A percentile compares a stretch with the other conserved stretches of the same genome.
Conservation (phyloP, 2,113 vertebrate genomes). For the Rhinogobius similis region DNA sequence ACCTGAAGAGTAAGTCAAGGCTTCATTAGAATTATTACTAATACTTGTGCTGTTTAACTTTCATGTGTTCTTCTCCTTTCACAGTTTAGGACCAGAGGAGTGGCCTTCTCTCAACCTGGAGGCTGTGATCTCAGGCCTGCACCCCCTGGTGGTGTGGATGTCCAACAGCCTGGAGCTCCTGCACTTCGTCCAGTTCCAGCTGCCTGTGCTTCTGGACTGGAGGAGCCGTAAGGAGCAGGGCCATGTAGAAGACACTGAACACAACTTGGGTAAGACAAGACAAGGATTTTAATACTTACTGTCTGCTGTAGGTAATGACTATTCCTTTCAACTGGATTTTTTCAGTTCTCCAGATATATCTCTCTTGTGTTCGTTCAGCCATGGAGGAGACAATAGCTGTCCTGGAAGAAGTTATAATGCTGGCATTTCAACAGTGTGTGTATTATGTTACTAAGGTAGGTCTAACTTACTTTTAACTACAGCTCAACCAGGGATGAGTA, state of each 20-base stretch:
- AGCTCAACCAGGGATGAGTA: background rate
- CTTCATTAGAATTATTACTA: background rate
- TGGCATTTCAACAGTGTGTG: constrained; percentile 83
- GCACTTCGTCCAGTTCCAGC: constrained; percentile 78
- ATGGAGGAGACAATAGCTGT: constrained; percentile 76
- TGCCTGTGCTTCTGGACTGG: constrained; percentile 74
- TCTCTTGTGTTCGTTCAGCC: constrained; percentile 69
- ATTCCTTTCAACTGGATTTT: background rate
- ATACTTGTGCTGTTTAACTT: background rate
- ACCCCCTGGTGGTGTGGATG: constrained; percentile 80
- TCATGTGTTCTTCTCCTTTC: constrained; percentile 12
- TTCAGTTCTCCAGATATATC: constrained; percentile 68
- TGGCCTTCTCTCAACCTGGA: constrained; percentile 21
- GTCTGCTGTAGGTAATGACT: background rate
- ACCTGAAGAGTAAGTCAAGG: constrained; percentile 70
- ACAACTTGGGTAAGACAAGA: constrained; percentile 55
- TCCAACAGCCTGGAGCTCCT: constrained; percentile 80
- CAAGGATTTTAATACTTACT: background rate
- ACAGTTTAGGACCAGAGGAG: constrained; percentile 27
- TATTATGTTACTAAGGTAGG: constrained; percentile 83
- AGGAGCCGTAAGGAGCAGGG: constrained; percentile 51
- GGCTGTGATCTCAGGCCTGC: constrained; percentile 64
- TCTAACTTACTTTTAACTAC: background rate
- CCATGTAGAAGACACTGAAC: constrained; percentile 30
- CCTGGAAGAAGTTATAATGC: constrained; percentile 82